phyloP scores from a whole-genome alignment of 2,113 vertebrate species.

The Antechinus flavipes region DNA sequence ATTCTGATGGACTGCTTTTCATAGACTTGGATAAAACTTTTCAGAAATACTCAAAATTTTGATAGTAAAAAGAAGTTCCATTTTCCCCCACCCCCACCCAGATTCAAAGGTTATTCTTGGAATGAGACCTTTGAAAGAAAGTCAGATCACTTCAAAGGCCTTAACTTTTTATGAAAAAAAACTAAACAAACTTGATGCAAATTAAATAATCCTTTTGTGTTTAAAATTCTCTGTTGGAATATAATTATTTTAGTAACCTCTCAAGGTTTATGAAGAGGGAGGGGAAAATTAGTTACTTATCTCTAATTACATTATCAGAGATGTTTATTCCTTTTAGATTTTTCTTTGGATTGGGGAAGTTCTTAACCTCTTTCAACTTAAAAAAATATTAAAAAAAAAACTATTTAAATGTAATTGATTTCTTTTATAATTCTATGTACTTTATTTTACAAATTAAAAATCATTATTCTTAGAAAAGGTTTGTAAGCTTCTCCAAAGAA shows the following conservation, averaged over 20 bases:
- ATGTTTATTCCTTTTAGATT: neutral
- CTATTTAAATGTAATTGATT: neutral
- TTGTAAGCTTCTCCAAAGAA: neutral
- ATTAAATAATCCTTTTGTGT: conserved; percentile 15
- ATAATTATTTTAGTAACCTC: neutral
- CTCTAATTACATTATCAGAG: neutral
- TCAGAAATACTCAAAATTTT: neutral
- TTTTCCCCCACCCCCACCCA: too few relatives aligned
- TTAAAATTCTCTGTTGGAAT: conserved; percentile 15
- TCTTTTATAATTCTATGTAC: neutral
- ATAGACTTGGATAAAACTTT: neutral
- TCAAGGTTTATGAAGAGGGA: neutral
- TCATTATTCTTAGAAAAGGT: neutral
- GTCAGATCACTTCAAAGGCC: conserved; percentile 19
- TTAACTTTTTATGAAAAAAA: neutral
- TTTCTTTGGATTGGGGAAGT: neutral
- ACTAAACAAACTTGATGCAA: neutral
- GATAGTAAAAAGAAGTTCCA: neutral
- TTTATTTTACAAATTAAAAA: neutral
- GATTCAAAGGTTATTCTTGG: neutral
- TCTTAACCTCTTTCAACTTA: neutral
- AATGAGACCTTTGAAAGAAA: neutral
- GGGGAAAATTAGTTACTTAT: neutral
- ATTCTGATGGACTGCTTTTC: neutral
- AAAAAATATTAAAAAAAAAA: neutral